Conservation (phyloP, 2,888 invertebrate species). For the Noctua fimbriata region DNA sequence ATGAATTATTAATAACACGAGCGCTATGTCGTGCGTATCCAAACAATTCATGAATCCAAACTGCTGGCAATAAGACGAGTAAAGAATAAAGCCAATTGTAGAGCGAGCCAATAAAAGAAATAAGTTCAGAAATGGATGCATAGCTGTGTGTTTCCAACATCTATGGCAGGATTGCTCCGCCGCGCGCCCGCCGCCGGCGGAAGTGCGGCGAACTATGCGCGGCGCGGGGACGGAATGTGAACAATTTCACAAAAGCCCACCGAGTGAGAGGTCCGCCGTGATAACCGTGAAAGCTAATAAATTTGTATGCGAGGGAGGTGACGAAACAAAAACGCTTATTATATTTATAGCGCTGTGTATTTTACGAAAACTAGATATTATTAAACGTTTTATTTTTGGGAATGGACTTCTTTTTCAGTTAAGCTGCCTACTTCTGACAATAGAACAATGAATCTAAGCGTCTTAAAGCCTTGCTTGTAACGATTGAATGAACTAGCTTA, state of each 20-base stretch:
- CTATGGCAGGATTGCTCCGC: constrained; percentile 75
- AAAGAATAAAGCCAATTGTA: constrained; percentile 72
- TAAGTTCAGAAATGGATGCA: constrained; percentile 74
- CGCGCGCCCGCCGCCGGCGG: constrained; percentile 70
- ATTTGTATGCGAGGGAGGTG: constrained; percentile 82
- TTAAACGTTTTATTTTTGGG: constrained; percentile 49
- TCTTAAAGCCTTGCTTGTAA: not conserved
- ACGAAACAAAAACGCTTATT: constrained; percentile 81
- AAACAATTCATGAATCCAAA: constrained; percentile 65
- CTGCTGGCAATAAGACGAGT: constrained; percentile 67
- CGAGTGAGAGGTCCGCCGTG: constrained; percentile 84
- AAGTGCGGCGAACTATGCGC: constrained; percentile 82
- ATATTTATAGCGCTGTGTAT: constrained; percentile 64
- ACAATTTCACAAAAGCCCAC: constrained; percentile 86
- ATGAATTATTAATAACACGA: constrained; percentile 68
- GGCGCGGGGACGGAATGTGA: constrained; percentile 82
- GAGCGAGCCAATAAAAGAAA: constrained; percentile 72
- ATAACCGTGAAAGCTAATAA: constrained; percentile 87
- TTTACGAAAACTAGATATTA: constrained; percentile 41
- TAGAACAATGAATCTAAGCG: constrained; percentile 3
- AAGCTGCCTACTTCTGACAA: not conserved
- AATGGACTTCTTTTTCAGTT: constrained; percentile 27
- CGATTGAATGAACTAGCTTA: constrained; percentile 3
- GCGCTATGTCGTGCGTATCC: constrained; percentile 63
- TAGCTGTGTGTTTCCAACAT: constrained; percentile 79